Evolutionary conservation across 2,888 invertebrate species (phyloP).

Genomic region (Machimus atricapillus): DNA sequence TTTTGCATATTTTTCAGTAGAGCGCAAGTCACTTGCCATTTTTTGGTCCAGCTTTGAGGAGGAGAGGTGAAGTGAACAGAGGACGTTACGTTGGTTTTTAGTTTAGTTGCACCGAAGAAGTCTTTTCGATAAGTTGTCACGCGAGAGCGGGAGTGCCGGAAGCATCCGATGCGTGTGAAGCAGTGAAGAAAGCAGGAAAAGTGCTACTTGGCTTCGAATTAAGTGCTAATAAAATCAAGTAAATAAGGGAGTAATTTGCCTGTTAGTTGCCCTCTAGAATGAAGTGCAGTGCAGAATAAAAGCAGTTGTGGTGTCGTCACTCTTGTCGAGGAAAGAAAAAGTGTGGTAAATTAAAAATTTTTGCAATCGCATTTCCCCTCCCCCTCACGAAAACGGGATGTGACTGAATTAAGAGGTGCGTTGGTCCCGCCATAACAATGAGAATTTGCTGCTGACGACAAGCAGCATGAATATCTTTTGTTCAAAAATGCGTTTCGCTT

Average conservation of each 20-base stretch:
- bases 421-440: neutral
- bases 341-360: neutral
- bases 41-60: too few relatives aligned
- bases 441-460: neutral
- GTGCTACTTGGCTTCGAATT: neutral
- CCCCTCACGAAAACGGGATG: neutral
- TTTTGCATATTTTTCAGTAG: neutral
- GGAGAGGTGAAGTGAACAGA: neutral
- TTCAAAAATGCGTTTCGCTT: neutral
- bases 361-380: neutral
- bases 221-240: neutral
- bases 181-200: neutral
- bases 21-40: too few relatives aligned
- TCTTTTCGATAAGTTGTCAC: neutral
- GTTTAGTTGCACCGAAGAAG: neutral
- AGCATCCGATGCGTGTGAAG: constrained; percentile 9
- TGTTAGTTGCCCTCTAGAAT: neutral
- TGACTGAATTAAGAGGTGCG: neutral
- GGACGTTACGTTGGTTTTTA: neutral
- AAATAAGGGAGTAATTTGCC: neutral
- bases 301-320: neutral
- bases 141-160: neutral
- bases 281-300: neutral
- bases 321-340: neutral
- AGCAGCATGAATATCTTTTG: neutral